phyloP scores from a whole-genome alignment of 2,888 invertebrate genomes.

The Eristalis tenax region DNA sequence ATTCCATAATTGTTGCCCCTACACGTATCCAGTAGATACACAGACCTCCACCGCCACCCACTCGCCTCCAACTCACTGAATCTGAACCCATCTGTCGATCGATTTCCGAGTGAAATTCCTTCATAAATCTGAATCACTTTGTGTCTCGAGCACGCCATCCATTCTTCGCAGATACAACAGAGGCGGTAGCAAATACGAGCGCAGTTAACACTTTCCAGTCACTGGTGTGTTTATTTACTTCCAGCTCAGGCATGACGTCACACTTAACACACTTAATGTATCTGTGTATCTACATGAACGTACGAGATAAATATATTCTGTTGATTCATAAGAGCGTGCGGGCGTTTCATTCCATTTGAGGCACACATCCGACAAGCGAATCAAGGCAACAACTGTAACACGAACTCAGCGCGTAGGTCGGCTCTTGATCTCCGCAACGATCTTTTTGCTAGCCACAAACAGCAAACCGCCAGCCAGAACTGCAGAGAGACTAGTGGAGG shows the following conservation, averaged over 20 bases:
- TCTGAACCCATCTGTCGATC: background rate
- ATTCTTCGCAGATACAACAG: background rate
- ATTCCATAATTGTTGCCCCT: background rate
- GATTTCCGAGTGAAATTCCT: background rate
- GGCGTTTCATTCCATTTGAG: conserved; percentile 46
- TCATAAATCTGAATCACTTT: background rate
- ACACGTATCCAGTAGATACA: background rate
- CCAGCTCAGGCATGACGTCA: conserved; percentile 39
- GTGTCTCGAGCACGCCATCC: background rate
- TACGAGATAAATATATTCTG: background rate
- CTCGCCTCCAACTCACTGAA: background rate
- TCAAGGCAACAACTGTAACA: conserved; percentile 61
- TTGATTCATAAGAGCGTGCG: conserved; percentile 52
- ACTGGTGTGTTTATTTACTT: background rate
- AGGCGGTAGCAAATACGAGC: background rate
- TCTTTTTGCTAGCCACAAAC: background rate
- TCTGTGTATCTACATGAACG: conserved; percentile 4
- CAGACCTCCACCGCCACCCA: background rate
- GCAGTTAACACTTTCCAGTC: conserved; percentile 24
- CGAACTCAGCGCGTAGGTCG: conserved; percentile 31
- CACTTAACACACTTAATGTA: conserved; percentile 2
- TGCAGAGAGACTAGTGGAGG: conserved; percentile 9
- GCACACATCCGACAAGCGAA: conserved; percentile 25
- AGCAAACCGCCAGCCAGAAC: conserved; percentile 1
- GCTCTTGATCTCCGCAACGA: conserved; percentile 6